phyloP scores from a whole-genome alignment of 2,113 vertebrate species.

The Phrynosoma platyrhinos region DNA sequence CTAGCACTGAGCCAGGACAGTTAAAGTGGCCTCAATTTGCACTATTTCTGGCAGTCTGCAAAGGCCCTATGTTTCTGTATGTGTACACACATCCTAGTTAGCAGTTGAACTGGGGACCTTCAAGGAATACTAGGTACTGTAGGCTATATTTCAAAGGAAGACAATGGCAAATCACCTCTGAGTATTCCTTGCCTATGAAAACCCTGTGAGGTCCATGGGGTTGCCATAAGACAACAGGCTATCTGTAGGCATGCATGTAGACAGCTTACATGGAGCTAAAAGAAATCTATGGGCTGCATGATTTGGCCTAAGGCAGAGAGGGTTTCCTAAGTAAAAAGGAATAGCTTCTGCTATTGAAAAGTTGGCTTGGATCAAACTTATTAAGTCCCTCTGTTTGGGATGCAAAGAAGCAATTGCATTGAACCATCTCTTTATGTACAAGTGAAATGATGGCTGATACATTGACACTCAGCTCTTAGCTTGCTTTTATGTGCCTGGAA shows the following conservation, averaged over 20 bases:
- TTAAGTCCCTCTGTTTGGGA: not conserved
- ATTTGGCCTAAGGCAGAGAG: not conserved
- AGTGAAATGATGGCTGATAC: not conserved
- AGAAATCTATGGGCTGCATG: not conserved
- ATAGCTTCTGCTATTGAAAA: not conserved
- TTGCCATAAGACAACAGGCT: too few species aligned
- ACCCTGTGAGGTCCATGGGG: too few species aligned
- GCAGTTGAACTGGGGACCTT: too few species aligned
- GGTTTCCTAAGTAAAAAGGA: not conserved
- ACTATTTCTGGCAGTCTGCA: too few species aligned
- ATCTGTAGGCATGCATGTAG: too few species aligned
- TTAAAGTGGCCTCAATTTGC: too few species aligned
- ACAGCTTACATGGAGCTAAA: not conserved
- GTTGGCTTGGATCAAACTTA: slow-evolving; percentile 4
- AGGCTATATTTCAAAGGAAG: too few species aligned
- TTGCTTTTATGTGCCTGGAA: slow-evolving; percentile 11
- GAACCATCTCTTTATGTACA: not conserved
- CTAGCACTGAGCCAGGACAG: too few species aligned
- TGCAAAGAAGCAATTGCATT: not conserved
- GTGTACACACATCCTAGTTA: not conserved
- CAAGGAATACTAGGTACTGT: too few species aligned
- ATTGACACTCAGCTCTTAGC: not conserved
- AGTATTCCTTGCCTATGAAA: too few species aligned
- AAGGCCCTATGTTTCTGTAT: too few species aligned
- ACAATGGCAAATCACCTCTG: too few species aligned